Conservation (phyloP, 2,113 vertebrate species). For the Rostratula benghalensis region DNA sequence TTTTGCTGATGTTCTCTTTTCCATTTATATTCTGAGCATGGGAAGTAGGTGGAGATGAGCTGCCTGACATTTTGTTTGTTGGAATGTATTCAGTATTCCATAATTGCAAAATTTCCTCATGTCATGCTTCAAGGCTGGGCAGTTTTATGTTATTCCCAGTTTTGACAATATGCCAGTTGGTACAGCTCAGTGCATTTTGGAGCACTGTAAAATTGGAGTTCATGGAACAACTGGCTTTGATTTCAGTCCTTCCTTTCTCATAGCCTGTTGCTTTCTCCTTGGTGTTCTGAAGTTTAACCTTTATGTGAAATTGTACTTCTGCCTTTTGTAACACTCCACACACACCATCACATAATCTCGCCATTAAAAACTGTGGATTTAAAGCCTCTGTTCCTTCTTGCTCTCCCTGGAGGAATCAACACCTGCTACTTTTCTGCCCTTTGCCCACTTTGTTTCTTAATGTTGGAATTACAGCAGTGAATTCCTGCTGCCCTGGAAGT, state of each 20-base stretch:
- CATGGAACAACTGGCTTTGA: constrained; percentile 19
- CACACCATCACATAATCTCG: not conserved
- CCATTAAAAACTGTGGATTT: not conserved
- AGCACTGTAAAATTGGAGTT: not conserved
- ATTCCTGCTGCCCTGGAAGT: not conserved
- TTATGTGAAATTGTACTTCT: not conserved
- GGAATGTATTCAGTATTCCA: constrained; percentile 38
- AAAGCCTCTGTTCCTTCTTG: not conserved
- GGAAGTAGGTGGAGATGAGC: constrained; percentile 14
- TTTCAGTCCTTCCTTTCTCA: constrained; percentile 6
- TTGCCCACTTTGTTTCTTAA: not conserved
- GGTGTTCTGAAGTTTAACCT: not conserved
- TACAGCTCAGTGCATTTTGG: constrained; percentile 27
- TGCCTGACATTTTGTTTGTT: constrained; percentile 41
- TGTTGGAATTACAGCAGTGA: not conserved
- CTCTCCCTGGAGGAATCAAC: not conserved
- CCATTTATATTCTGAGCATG: constrained; percentile 38
- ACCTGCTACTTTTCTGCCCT: not conserved
- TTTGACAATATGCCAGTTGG: constrained; percentile 25
- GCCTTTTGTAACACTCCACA: not conserved
- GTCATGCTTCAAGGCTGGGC: constrained; percentile 30
- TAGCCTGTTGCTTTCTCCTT: not conserved
- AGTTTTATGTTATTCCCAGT: constrained; percentile 44
- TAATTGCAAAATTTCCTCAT: constrained; percentile 49
- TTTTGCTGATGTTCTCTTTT: constrained; percentile 9